phyloP scores from a whole-genome alignment of 2,797 vertebrate species.

The Pseudochaenichthys georgianus region DNA sequence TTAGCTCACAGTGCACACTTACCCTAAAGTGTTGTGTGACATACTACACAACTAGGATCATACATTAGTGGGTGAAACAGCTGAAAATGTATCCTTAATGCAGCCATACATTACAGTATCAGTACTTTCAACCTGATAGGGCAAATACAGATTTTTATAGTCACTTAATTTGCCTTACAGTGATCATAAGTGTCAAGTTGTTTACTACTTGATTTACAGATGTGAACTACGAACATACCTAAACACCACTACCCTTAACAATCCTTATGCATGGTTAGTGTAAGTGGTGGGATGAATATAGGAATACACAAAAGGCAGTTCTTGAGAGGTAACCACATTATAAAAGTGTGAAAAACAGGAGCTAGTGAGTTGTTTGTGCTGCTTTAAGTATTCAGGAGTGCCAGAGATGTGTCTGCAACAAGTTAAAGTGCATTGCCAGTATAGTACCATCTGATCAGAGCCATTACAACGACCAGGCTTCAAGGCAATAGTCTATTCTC shows the following conservation, averaged over 20 bases:
- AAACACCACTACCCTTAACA: not conserved
- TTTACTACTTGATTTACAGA: not conserved
- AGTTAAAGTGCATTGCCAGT: not conserved
- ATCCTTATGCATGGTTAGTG: conserved; percentile 7
- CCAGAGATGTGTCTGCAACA: not conserved
- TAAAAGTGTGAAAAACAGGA: conserved; percentile 20
- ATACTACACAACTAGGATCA: not conserved
- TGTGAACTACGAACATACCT: not conserved
- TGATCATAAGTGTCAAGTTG: not conserved
- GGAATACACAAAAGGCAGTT: conserved; percentile 42
- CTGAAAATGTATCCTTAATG: not conserved
- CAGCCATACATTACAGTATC: not conserved
- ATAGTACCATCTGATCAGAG: not conserved
- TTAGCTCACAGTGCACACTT: not conserved
- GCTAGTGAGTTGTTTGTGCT: conserved; percentile 8
- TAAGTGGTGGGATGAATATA: conserved; percentile 4
- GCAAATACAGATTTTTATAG: conserved; percentile 8
- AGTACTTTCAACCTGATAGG: not conserved
- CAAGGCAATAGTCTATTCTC: conserved; percentile 6
- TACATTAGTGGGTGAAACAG: too few species aligned
- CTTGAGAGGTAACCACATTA: conserved; percentile 26
- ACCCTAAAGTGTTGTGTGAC: not conserved
- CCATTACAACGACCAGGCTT: conserved; percentile 1
- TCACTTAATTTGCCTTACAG: not conserved
- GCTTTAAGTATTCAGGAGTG: not conserved